phyloP scores from a whole-genome alignment of 1,140 invertebrate genomes.

The Megalopta genalis region DNA sequence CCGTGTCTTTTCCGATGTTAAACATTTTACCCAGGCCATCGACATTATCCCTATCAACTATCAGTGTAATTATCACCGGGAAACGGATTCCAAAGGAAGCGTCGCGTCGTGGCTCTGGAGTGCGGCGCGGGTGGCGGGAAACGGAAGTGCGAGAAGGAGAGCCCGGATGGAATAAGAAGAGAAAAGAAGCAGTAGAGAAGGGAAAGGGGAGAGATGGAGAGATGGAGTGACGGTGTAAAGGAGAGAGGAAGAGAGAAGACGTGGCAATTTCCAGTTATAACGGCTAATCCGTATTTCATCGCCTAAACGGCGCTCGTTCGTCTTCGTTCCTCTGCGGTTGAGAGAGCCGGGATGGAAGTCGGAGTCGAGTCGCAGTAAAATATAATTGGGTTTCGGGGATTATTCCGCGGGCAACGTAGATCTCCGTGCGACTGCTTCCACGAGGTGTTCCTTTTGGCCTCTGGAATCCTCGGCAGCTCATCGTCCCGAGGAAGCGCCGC shows the following conservation, averaged over 20 bases:
- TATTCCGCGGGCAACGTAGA: constrained; percentile 75
- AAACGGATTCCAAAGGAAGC: constrained; percentile 35
- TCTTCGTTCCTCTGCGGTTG: constrained; percentile 72
- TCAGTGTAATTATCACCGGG: constrained; percentile 53
- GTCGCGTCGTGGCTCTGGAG: not conserved
- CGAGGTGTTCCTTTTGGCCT: constrained; percentile 62
- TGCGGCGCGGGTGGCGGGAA: not conserved
- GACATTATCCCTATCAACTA: constrained; percentile 16
- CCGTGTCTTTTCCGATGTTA: constrained; percentile 21
- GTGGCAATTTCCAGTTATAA: constrained; percentile 79
- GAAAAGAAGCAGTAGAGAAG: constrained; percentile 3
- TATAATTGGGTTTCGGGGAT: constrained; percentile 81
- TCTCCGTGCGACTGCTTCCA: constrained; percentile 73
- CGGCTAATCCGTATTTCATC: constrained; percentile 80
- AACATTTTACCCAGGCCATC: constrained; percentile 2
- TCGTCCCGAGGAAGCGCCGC: constrained; percentile 43
- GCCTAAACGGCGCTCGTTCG: constrained; percentile 78
- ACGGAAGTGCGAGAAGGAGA: constrained; percentile 12
- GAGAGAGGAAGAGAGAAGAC: constrained; percentile 37
- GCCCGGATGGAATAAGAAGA: constrained; percentile 6
- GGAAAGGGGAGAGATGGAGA: constrained; percentile 9
- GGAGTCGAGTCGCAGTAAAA: constrained; percentile 79
- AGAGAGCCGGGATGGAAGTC: constrained; percentile 75
- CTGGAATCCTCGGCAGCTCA: constrained; percentile 47
- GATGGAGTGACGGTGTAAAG: too few relatives aligned